A percentile compares a stretch with the other conserved stretches of the same genome.
Evolutionary conservation across 1,140 invertebrate genomes (phyloP).

Genomic region (Hyphantria cunea): DNA sequence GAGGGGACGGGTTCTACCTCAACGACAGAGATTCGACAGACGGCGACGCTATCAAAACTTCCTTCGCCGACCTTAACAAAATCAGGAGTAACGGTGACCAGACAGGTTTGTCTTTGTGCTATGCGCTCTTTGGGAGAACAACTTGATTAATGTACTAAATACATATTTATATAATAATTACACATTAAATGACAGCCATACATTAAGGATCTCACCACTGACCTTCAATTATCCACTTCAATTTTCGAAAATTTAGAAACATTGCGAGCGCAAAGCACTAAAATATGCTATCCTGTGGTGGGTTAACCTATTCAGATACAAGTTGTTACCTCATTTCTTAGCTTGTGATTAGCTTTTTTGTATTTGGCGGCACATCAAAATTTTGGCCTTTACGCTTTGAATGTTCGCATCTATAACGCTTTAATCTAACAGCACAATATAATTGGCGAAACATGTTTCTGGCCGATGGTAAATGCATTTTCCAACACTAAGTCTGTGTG

Average conservation of each 20-base stretch:
- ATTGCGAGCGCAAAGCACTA: not conserved
- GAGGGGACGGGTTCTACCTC: conserved; percentile 70
- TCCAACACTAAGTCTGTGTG: not conserved
- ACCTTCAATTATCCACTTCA: too few species aligned
- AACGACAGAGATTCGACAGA: conserved; percentile 81
- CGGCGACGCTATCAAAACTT: conserved; percentile 83
- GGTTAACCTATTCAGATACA: too few species aligned
- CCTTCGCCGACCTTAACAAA: conserved; percentile 87
- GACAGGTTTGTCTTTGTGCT: conserved; percentile 54
- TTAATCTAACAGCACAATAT: conserved; percentile 23
- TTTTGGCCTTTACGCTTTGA: conserved; percentile 34
- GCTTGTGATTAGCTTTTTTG: conserved; percentile 20
- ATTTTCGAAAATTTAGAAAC: too few species aligned
- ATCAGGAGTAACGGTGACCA: conserved; percentile 82
- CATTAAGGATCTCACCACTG: too few species aligned
- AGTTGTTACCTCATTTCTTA: conserved; percentile 16
- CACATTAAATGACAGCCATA: too few species aligned
- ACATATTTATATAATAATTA: too few species aligned
- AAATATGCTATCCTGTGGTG: not conserved
- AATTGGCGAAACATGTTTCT: conserved; percentile 10
- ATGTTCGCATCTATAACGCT: conserved; percentile 33
- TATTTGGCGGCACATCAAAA: conserved; percentile 9
- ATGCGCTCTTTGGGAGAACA: conserved; percentile 8
- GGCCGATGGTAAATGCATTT: conserved; percentile 7
- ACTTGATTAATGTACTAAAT: not conserved